phyloP scores from a whole-genome alignment of 2,797 vertebrate genomes.

The Oceanodroma leucorhoa region DNA sequence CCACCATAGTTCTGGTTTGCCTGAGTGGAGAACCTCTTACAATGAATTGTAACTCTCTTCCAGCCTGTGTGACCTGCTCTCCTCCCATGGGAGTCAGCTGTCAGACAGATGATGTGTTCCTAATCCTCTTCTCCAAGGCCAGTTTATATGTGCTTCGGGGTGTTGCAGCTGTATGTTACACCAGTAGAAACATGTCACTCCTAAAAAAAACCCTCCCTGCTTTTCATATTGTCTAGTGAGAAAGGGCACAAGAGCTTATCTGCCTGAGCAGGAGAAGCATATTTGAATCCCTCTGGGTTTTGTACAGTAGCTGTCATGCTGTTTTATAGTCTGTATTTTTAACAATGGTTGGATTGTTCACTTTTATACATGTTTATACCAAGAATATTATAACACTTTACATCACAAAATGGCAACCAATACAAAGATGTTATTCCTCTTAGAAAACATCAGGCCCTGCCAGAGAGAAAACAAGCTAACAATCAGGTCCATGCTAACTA shows the following conservation, averaged over 20 bases:
- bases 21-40: neutral
- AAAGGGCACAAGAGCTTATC: neutral
- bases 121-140: neutral
- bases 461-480: neutral
- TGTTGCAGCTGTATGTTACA: neutral
- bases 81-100: neutral
- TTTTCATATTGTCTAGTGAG: neutral
- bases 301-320: neutral
- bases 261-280: neutral
- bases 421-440: neutral
- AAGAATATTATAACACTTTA: neutral
- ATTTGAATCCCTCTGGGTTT: neutral
- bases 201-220: fast-evolving
- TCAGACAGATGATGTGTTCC: neutral
- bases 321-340: neutral
- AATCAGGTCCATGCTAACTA: neutral
- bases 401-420: neutral
- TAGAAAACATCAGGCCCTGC: neutral
- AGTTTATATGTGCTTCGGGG: neutral
- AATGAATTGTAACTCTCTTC: neutral
- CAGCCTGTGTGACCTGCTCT: neutral
- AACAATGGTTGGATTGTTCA: neutral
- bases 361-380: neutral
- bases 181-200: neutral
- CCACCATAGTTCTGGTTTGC: neutral